Evolutionary conservation across 2,797 vertebrate species (phyloP).

Genomic region (Knipowitschia caucasica): DNA sequence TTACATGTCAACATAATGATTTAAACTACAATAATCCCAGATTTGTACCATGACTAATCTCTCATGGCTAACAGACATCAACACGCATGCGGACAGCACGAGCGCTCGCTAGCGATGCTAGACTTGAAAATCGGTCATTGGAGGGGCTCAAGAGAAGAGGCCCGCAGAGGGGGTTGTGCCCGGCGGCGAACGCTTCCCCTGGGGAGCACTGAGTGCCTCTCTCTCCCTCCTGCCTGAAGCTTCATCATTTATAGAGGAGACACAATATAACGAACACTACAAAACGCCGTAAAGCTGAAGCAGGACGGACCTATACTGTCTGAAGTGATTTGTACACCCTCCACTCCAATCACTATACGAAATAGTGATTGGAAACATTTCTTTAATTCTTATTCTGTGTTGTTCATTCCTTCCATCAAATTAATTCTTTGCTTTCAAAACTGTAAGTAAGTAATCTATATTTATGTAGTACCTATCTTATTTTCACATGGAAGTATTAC

Average conservation of each 20-base stretch:
- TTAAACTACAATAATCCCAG: too few species aligned
- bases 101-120: slow-evolving; percentile 30
- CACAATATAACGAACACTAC: slow-evolving; percentile 73
- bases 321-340: background rate
- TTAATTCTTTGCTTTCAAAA: too few species aligned
- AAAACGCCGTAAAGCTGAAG: slow-evolving; percentile 54
- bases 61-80: background rate
- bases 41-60: background rate
- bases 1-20: too few species aligned
- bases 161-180: slow-evolving; percentile 45
- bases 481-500: too few species aligned
- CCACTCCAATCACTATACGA: too few species aligned
- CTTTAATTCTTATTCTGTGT: too few species aligned
- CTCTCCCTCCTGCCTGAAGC: slow-evolving; percentile 44
- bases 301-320: background rate
- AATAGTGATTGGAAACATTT: too few species aligned
- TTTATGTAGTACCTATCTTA: too few species aligned
- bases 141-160: slow-evolving; percentile 5
- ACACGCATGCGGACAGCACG: slow-evolving; percentile 13
- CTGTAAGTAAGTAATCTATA: too few species aligned
- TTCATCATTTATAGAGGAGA: slow-evolving; percentile 71
- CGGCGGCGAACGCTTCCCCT: slow-evolving; percentile 40
- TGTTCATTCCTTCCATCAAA: too few species aligned
- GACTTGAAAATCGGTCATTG: slow-evolving; percentile 36
- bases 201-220: slow-evolving; percentile 61